phyloP scores from a whole-genome alignment of 2,888 invertebrate species.

The Acronicta psi region DNA sequence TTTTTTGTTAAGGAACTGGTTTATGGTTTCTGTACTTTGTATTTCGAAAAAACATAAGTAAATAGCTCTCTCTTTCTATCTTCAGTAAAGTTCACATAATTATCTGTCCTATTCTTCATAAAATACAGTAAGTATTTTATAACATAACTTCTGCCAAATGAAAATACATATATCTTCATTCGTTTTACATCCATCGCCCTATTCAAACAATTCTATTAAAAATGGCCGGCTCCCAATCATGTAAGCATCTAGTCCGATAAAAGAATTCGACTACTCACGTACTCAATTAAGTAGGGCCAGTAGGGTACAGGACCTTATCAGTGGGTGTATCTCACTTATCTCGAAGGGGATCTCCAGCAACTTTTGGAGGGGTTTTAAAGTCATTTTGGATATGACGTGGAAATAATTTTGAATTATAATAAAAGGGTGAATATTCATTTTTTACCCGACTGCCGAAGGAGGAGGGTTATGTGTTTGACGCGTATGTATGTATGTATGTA shows the following conservation, averaged over 20 bases:
- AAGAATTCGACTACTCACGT: conserved; percentile 73
- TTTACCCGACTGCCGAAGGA: too few species aligned
- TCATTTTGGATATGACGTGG: conserved; percentile 23
- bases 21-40: too few species aligned
- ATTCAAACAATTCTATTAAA: conserved; percentile 53
- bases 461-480: too few species aligned
- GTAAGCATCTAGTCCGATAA: conserved; percentile 51
- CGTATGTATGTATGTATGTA: too few species aligned
- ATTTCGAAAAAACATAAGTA: too few species aligned
- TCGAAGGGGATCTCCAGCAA: conserved; percentile 60
- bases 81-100: too few species aligned
- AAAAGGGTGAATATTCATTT: conserved; percentile 5
- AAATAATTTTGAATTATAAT: conserved; percentile 7
- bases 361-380: conserved; percentile 45
- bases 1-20: too few species aligned
- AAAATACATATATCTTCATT: conserved; percentile 1
- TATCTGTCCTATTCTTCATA: too few species aligned
- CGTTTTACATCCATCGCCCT: conserved; percentile 14
- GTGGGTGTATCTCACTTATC: conserved; percentile 62
- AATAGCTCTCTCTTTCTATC: too few species aligned
- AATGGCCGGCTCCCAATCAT: conserved; percentile 59
- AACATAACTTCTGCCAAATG: conserved; percentile 11
- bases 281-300: conserved; percentile 62
- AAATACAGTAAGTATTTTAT: too few species aligned
- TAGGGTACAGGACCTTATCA: conserved; percentile 55